Conservation (phyloP, 2,113 vertebrate species). For the Phaethornis superciliosus region DNA sequence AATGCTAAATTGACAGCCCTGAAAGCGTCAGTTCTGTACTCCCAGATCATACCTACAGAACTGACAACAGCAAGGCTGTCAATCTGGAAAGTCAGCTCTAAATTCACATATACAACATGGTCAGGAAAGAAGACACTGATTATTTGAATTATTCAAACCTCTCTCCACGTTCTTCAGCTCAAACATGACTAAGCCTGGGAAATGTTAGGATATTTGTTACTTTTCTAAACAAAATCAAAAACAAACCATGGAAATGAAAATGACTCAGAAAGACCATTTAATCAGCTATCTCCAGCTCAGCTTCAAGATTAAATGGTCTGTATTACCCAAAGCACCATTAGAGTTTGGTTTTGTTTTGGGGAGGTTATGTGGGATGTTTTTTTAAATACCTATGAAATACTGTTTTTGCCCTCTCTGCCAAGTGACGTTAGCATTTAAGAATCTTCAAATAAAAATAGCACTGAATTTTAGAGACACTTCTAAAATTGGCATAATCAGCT, state of each 20-base stretch:
- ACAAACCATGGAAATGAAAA: neutral
- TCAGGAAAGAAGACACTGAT: neutral
- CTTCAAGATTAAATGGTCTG: neutral
- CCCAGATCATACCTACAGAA: neutral
- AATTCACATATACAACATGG: neutral
- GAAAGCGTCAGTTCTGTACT: neutral
- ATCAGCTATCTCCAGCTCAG: neutral
- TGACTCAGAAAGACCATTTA: neutral
- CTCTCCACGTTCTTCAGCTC: neutral
- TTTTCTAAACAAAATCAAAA: neutral
- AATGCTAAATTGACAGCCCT: neutral
- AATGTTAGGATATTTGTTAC: neutral
- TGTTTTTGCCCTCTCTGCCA: neutral
- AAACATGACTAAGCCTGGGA: neutral
- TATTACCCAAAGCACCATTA: neutral
- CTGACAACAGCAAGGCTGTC: neutral
- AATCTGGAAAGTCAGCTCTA: constrained; percentile 9
- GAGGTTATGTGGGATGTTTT: fast-evolving
- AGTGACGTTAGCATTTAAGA: neutral
- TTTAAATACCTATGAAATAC: neutral
- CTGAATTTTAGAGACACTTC: neutral
- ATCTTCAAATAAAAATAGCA: neutral
- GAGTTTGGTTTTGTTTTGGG: neutral
- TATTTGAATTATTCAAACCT: neutral
- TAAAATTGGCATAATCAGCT: neutral